Base-by-base conservation (phyloP, 2,113 vertebrate species). In the Riparia riparia region DNA sequence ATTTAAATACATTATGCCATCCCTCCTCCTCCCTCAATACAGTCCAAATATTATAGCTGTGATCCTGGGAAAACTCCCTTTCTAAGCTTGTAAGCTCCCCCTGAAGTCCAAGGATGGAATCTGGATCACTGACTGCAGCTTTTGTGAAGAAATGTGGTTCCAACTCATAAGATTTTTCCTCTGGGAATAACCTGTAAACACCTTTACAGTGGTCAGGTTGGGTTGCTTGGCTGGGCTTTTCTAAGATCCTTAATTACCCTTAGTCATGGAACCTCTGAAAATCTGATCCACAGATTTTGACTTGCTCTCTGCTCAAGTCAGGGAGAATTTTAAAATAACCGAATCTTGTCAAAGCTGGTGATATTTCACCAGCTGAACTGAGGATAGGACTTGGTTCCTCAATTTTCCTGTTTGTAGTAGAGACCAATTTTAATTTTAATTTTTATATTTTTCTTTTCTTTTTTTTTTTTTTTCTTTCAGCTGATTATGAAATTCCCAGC, bases 401-500 rank as follows among this genome's bases (percentile, higher is more conserved):
- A 88, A 47, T 68, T 66, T 71, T 84, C 53, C 32, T 37, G 2
- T 54, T 82, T 32, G 39, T 34, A 63, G 31, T 14, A 73, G n/a
- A 42, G 15, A 82, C 41, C 21, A 41, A 69, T 42, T 89, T 37
- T 37, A 41, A 69, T 42, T 89, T 37, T 37, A 37, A 37, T 37
- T 37, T 37, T 37, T 37, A 37, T 37, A 7, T 8, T 20, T 57
- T 28, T 84, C 73, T 73, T 32, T 7, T 39, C 72, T 98, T 97
- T 76, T 20, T 57, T 28, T 20, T 57, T 28, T 84, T 77, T 73
- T 32, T 7, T 39, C 74, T 98, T 97, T 78, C 94, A 98, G 98
- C 89, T 98, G 96, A 98, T 92, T 86, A 79, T 82, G 94, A 92
- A 91, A 91, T 45, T 69, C 71, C 49, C 79, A 83, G 72, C 89